Evolutionary conservation across 1,140 invertebrate species (phyloP), one percentile per base, ranked within the genome.

Genomic region (Nephila pilipes): DNA sequence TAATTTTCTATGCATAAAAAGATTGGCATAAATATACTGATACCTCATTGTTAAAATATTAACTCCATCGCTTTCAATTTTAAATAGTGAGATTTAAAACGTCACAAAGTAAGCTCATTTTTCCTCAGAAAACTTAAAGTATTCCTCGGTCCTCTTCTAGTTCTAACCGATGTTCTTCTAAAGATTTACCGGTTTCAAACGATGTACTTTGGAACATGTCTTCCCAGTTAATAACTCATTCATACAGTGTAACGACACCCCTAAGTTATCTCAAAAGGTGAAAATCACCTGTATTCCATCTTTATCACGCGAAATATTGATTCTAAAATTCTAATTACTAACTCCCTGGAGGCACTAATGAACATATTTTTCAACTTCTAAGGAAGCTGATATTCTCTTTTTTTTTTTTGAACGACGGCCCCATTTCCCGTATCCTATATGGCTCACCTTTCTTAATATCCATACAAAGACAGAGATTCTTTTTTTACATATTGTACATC

Each of bases 311-410:
- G 29, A 75, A 75, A 36, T 18, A 75, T 75, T 29, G 69, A 75
- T 75, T 36, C 69, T 12, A 18, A 75, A 75, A 75, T 75, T 75
- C 69, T 75, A 75, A 75, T 75, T 75, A 75, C 29, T 75, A 16
- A 75, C 29, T 29, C 69, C 29, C 69, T 36, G 69, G 69, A 29
- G 25, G 16, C 32, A 75, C 69, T 75, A 75, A 75, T 75, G 69
- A 75, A 75, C 69, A 75, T 10, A 75, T 75, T 32, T 75, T 75
- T 75, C 69, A 75, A 25, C 18, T 36, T 18, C 14, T 32, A 32
- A 75, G 69, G 25, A 25, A 65, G 63, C n/a, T 25, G 63, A 65
- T 25, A 65, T 25, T 25, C 22, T 65, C 10, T 29, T 65, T 25
- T 65, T 25, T n/a, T 63, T 65, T 25, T 65, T 14, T 6, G 10